Percentiles rank a stretch among this genome's conserved stretches.
phyloP scores from a whole-genome alignment of 2,797 vertebrate genomes.

The Ambastaia sidthimunki region DNA sequence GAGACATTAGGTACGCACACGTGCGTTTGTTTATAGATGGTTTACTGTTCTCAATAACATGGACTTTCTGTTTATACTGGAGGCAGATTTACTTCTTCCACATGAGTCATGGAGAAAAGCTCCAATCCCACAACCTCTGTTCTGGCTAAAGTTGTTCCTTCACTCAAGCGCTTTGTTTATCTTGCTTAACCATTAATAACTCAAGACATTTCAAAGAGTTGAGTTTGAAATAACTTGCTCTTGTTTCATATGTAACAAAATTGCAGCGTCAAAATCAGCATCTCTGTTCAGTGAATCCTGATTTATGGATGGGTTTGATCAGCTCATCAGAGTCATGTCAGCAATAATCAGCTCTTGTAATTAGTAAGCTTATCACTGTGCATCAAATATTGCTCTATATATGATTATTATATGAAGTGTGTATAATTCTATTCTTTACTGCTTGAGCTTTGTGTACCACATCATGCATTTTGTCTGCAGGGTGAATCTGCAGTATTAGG shows the following conservation, averaged over 20 bases:
- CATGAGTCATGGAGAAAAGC: conserved; percentile 23
- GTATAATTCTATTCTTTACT: no score
- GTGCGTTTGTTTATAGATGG: conserved; percentile 38
- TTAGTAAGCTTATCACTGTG: background rate
- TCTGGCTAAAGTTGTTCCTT: background rate
- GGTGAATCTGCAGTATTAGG: no score
- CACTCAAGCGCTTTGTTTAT: background rate
- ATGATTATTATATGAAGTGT: background rate
- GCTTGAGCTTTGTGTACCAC: background rate
- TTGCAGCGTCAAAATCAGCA: background rate
- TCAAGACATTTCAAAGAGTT: background rate
- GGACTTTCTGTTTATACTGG: conserved; percentile 31
- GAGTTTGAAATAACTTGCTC: background rate
- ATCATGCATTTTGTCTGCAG: background rate
- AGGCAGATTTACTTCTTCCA: conserved; percentile 31
- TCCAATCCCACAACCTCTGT: background rate
- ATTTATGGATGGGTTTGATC: conserved; percentile 14
- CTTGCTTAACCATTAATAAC: background rate
- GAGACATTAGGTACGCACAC: conserved; percentile 11
- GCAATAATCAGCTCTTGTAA: background rate
- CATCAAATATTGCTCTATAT: background rate
- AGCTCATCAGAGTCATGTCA: conserved; percentile 8
- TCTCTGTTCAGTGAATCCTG: background rate
- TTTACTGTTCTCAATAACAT: conserved; percentile 10
- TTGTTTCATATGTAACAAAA: background rate